A percentile compares a stretch with the other conserved stretches of the same genome.
Evolutionary conservation across 2,797 vertebrate species (phyloP).

Genomic region (Ispidina picta): DNA sequence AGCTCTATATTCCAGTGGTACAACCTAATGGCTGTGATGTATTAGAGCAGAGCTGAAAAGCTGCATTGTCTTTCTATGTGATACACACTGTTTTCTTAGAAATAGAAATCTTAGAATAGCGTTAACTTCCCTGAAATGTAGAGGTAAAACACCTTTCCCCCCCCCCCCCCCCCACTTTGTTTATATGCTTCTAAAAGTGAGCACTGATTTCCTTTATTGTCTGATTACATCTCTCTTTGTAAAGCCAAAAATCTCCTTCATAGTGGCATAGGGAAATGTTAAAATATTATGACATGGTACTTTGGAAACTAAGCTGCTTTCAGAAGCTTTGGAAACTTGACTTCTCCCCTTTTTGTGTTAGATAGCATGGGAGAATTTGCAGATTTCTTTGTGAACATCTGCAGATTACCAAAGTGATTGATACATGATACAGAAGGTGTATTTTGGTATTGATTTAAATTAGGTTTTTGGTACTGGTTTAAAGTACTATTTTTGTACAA

Average conservation of each 20-base stretch:
- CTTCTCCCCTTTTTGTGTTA: neutral
- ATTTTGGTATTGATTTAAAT: neutral
- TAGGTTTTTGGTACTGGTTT: neutral
- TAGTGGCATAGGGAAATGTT: neutral
- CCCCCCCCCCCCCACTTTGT: rapidly evolving
- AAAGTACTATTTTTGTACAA: neutral
- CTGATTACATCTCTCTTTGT: constrained; percentile 23
- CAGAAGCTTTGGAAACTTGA: constrained; percentile 12
- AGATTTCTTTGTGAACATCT: constrained; percentile 67
- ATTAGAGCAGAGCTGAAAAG: neutral
- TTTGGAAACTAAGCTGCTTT: neutral
- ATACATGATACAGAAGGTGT: neutral
- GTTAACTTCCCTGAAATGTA: neutral
- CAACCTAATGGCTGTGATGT: rapidly evolving
- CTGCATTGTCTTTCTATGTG: neutral
- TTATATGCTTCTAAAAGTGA: neutral
- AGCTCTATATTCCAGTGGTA: neutral
- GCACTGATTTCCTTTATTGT: neutral
- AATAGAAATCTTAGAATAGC: neutral
- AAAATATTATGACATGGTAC: constrained; percentile 25
- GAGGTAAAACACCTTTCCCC: neutral
- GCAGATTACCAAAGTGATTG: constrained; percentile 42
- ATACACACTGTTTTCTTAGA: neutral
- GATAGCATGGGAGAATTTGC: constrained; percentile 34
- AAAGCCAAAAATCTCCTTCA: neutral